A percentile compares a stretch with the other conserved stretches of the same genome.
These are phyloP conservation scores for Mantis religiosa DNA, from an alignment of 2,888 invertebrate species.

Conservation along the genomic window DNA sequence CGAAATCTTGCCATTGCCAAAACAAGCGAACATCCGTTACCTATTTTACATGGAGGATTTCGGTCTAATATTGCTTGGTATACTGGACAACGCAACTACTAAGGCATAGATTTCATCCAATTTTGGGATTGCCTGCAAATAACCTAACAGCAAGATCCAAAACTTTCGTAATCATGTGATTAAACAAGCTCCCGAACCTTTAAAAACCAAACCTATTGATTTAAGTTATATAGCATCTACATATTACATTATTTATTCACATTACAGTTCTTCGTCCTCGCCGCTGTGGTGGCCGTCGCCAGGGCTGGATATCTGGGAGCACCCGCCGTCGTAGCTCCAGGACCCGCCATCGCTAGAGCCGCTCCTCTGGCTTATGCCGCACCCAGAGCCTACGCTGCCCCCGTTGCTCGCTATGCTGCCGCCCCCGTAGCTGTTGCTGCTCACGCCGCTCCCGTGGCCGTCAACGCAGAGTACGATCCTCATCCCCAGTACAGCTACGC, in stretches of 20 bases:
- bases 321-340: constrained; percentile 25
- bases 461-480: constrained; percentile 33
- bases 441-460: constrained; percentile 16
- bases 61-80: no score
- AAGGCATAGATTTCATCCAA: no score
- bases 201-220: no score
- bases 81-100: no score
- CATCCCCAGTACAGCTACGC: constrained; percentile 32
- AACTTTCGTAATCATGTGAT: no score
- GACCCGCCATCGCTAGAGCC: constrained; percentile 13
- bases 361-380: constrained; percentile 25
- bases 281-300: constrained; percentile 34
- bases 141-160: no score
- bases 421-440: constrained; percentile 20
- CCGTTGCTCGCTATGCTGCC: background rate
- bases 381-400: constrained; percentile 20
- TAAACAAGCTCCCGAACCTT: no score
- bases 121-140: no score
- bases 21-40: no score
- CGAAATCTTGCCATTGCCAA: no score
- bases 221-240: no score
- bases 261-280: constrained; percentile 32
- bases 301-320: constrained; percentile 24
- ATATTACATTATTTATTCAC: background rate
- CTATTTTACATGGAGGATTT: no score